These are phyloP conservation scores for Drosophila pectinifera DNA, from an alignment of 1,140 invertebrate species.

Conservation along the genomic window DNA sequence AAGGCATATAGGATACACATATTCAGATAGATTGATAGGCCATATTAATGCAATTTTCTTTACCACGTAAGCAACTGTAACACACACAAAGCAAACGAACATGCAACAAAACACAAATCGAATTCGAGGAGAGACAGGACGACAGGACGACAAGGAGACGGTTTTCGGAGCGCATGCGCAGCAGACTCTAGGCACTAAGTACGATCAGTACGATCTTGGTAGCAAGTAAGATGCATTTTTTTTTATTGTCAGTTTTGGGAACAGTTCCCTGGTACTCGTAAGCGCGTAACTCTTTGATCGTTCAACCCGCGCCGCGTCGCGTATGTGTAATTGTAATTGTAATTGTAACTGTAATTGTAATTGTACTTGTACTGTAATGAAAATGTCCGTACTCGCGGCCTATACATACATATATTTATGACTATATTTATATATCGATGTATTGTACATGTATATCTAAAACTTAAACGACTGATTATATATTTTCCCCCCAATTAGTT, in stretches of 20 bases:
- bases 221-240: slow-evolving; percentile 37
- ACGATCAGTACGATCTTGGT: slow-evolving; percentile 35
- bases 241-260: slow-evolving; percentile 21
- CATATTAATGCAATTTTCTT: slow-evolving; percentile 77
- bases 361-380: slow-evolving; percentile 17
- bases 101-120: slow-evolving; percentile 13
- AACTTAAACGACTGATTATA: slow-evolving; percentile 82
- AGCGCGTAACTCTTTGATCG: slow-evolving; percentile 58
- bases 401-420: slow-evolving; percentile 39
- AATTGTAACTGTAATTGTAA: slow-evolving; percentile 27
- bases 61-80: slow-evolving; percentile 61
- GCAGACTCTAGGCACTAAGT: slow-evolving; percentile 28
- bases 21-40: slow-evolving; percentile 76
- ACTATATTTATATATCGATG: slow-evolving; percentile 65
- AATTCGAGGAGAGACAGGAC: not conserved
- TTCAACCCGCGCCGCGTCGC: slow-evolving; percentile 34
- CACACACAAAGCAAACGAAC: slow-evolving; percentile 34
- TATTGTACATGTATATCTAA: slow-evolving; percentile 70
- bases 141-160: slow-evolving; percentile 2
- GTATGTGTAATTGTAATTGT: slow-evolving; percentile 31
- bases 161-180: slow-evolving; percentile 28
- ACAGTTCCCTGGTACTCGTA: slow-evolving; percentile 47
- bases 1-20: slow-evolving; percentile 27
- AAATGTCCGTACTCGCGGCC: not conserved
- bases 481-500: slow-evolving; percentile 67